Conservation (phyloP, 1,140 invertebrate genomes). For the Euura lappo region DNA sequence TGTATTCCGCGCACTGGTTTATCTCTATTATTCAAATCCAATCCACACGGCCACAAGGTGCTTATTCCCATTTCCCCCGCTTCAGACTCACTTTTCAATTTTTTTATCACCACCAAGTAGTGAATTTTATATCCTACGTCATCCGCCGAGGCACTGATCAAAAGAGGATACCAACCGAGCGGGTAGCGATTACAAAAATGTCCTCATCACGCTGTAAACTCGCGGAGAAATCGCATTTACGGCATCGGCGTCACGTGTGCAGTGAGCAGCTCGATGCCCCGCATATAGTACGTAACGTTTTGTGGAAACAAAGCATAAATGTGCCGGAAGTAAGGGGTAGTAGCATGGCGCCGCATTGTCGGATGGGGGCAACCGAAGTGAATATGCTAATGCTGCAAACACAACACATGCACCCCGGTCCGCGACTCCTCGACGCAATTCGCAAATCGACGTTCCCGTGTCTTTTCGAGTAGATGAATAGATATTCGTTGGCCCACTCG, state of each 20-base stretch:
- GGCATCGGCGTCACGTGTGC: background rate
- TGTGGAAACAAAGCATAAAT: slow-evolving; percentile 1
- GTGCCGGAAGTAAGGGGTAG: slow-evolving; percentile 6
- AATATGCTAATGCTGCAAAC: slow-evolving; percentile 5
- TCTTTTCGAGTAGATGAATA: background rate
- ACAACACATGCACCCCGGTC: background rate
- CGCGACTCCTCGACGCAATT: background rate
- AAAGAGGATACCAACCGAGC: too few relatives aligned
- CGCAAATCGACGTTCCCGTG: background rate
- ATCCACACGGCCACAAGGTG: background rate
- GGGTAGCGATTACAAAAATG: too few relatives aligned
- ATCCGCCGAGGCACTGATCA: background rate
- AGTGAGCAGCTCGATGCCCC: background rate
- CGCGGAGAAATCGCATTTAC: background rate
- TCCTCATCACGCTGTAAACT: background rate
- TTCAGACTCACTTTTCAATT: background rate
- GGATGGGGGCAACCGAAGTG: background rate
- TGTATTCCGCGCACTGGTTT: background rate
- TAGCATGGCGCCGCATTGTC: background rate
- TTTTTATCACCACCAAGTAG: background rate
- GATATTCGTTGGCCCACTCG: background rate
- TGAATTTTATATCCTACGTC: background rate
- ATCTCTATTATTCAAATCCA: slow-evolving; percentile 1
- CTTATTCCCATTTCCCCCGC: slow-evolving; percentile 4
- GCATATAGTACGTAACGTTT: background rate